Evolutionary conservation across 2,888 invertebrate species (phyloP).

Genomic region (Timandra comae): DNA sequence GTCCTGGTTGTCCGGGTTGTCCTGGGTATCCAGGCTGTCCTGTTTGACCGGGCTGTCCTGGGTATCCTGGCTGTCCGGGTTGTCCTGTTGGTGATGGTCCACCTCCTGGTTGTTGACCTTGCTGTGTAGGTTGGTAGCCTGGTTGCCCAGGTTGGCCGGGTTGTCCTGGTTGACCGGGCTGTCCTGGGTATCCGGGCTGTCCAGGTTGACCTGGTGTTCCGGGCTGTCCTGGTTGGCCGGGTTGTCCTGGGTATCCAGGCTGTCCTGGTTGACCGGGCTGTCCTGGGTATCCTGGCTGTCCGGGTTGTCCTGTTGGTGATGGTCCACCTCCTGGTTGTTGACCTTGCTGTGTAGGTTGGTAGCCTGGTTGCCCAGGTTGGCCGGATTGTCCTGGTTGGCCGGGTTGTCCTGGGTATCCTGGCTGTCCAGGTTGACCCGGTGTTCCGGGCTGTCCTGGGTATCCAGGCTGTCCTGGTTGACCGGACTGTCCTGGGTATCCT

Average conservation of each 20-base stretch:
- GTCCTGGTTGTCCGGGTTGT: constrained; percentile 3
- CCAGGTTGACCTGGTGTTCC: constrained; percentile 32
- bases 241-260: constrained; percentile 61
- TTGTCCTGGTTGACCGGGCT: constrained; percentile 22
- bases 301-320: too few species aligned
- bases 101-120: constrained; percentile 6
- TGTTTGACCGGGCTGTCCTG: constrained; percentile 31
- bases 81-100: constrained; percentile 10
- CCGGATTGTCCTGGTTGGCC: constrained; percentile 25
- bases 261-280: not conserved
- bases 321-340: constrained; percentile 22
- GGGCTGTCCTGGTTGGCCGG: constrained; percentile 28
- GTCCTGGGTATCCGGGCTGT: constrained; percentile 36
- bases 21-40: constrained; percentile 16
- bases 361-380: constrained; percentile 30
- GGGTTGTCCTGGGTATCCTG: constrained; percentile 14
- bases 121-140: constrained; percentile 4
- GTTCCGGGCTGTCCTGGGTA: constrained; percentile 12
- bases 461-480: constrained; percentile 17
- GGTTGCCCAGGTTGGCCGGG: constrained; percentile 12
- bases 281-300: constrained; percentile 12
- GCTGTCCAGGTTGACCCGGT: constrained; percentile 11
- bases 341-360: constrained; percentile 18
- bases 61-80: constrained; percentile 30
- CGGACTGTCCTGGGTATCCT: constrained; percentile 31